Evolutionary conservation across 2,113 vertebrate genomes (phyloP).

Genomic region (Pontoporia blainvillei): DNA sequence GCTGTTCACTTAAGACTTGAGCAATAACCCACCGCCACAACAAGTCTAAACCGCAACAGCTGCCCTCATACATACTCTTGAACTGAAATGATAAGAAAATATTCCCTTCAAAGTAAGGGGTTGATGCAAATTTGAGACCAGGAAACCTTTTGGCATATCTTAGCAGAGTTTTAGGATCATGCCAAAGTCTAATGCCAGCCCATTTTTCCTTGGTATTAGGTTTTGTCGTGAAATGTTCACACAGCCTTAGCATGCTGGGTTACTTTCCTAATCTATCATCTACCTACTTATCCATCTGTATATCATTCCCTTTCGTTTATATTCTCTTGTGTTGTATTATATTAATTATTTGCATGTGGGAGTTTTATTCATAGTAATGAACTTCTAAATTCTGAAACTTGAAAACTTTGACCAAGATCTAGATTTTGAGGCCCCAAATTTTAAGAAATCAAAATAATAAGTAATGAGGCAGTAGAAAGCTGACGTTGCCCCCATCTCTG

Average conservation of each 20-base stretch:
- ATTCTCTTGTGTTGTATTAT: background rate
- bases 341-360: background rate
- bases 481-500: background rate
- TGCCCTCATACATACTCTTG: background rate
- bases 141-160: background rate
- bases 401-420: conserved; percentile 45
- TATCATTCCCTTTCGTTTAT: background rate
- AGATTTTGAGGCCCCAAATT: conserved; percentile 35
- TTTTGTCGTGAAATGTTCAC: conserved; percentile 66
- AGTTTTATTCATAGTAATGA: background rate
- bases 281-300: background rate
- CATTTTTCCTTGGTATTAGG: conserved; percentile 28
- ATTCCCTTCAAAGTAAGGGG: background rate
- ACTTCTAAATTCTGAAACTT: conserved; percentile 32
- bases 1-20: background rate
- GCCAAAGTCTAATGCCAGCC: conserved; percentile 49
- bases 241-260: conserved; percentile 53
- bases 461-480: background rate
- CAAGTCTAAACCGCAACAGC: background rate
- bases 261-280: background rate
- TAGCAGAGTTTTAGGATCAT: conserved; percentile 62
- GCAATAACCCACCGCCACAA: background rate
- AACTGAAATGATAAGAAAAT: conserved; percentile 24
- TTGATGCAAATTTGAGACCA: conserved; percentile 5
- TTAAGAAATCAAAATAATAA: background rate